Evolutionary conservation across 1,140 invertebrate genomes (phyloP).

Genomic region (Chelonus insularis): DNA sequence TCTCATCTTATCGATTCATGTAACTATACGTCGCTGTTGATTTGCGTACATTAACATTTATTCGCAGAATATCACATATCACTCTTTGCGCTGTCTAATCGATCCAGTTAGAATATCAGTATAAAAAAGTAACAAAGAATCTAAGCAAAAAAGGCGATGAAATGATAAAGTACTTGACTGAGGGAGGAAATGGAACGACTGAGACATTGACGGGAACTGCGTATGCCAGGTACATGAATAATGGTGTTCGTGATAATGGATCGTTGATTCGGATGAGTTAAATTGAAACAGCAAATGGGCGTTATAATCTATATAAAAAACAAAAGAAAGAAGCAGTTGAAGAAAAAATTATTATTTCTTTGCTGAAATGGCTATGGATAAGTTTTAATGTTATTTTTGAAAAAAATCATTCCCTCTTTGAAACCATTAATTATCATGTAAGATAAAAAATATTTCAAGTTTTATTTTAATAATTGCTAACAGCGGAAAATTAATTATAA

Average conservation of each 20-base stretch:
- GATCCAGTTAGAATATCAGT: too few species aligned
- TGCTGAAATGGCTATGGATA: too few species aligned
- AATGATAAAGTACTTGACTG: constrained; percentile 18
- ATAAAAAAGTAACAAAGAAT: not conserved
- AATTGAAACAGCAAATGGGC: constrained; percentile 35
- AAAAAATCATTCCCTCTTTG: too few species aligned
- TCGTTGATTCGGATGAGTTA: constrained; percentile 35
- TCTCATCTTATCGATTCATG: not conserved
- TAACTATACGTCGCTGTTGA: too few species aligned
- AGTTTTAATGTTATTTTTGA: too few species aligned
- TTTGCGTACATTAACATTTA: too few species aligned
- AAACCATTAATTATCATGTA: too few species aligned
- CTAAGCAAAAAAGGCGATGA: not conserved
- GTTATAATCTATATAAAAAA: constrained; percentile 19
- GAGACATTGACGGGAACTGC: constrained; percentile 24
- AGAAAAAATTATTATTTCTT: not conserved
- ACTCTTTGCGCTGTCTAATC: too few species aligned
- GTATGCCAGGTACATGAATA: constrained; percentile 33
- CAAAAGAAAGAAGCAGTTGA: not conserved
- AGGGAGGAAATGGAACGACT: constrained; percentile 21
- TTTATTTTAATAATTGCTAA: too few species aligned
- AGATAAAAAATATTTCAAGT: too few species aligned
- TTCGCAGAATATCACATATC: too few species aligned
- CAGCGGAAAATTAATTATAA: too few species aligned
- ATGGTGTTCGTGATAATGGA: constrained; percentile 35